These are phyloP conservation scores for Bovichtus variegatus DNA, from an alignment of 2,797 vertebrate species.

Conservation along the genomic window DNA sequence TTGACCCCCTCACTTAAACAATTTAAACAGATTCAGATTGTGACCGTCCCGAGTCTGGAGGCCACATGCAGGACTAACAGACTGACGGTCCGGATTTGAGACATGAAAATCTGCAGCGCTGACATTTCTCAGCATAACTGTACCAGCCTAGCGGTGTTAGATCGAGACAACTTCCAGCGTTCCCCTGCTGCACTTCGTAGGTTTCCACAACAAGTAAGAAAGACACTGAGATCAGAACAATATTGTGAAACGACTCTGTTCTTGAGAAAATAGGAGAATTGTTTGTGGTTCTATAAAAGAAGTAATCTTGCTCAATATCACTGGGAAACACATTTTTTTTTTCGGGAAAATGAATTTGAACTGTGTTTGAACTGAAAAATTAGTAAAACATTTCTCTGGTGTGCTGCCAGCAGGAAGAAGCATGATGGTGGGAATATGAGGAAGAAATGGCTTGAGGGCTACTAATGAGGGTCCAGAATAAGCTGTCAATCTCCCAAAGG, in stretches of 20 bases:
- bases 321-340: not conserved
- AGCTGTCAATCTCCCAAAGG: conserved; percentile 30
- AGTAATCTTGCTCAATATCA: conserved; percentile 15
- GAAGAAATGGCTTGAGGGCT: conserved; percentile 28
- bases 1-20: conserved; percentile 39
- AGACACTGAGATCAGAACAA: conserved; percentile 7
- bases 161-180: conserved; percentile 8
- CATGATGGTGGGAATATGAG: conserved; percentile 19
- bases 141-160: conserved; percentile 6
- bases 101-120: not conserved
- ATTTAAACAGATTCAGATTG: conserved; percentile 43
- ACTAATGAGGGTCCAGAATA: conserved; percentile 21
- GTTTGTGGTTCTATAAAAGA: conserved; percentile 20
- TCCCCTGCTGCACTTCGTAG: conserved; percentile 6
- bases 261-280: conserved; percentile 3
- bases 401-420: conserved; percentile 23
- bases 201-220: conserved; percentile 1
- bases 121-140: conserved; percentile 7
- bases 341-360: conserved; percentile 24
- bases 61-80: conserved; percentile 18
- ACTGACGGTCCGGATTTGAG: not conserved
- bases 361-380: conserved; percentile 18
- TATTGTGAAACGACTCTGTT: not conserved
- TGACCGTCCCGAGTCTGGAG: not conserved
- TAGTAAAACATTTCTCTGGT: conserved; percentile 23